Base-by-base conservation (phyloP, 2,113 vertebrate species). In the Triplophysa rosa region DNA sequence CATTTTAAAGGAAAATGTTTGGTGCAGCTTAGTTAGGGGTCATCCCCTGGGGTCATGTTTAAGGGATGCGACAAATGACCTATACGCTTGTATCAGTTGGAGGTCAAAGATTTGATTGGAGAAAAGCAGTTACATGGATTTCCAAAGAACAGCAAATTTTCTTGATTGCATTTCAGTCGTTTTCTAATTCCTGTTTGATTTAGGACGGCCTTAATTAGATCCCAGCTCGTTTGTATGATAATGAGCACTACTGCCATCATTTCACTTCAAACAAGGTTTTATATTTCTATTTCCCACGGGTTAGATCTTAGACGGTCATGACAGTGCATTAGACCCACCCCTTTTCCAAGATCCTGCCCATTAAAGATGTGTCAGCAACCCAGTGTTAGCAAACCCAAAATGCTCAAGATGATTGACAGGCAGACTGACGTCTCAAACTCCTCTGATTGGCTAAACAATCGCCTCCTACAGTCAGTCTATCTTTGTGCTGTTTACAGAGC, bases 141-240 rank as follows among this genome's bases (percentile, higher is more conserved):
- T 52, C 66, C 13, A 67, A 0, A 4, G 10, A 70, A 16, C 26
- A 37, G 6, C 52, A 59, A 72, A 59, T 42, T 23, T 59, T 4
- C 69, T 16, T 59, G 29, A 58, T 72, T 72, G 69, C 29, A 59
- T 40, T 72, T 11, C 9, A 68, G 54, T 78, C 13, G 23, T 78
- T 78, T 67, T 40, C 63, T 67, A 42, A 67, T 67, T 45, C 33
- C 37, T 78, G 56, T 68, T 45, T 58, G 56, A 78, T 67, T 78
- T 78, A 29, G 65, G 17, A 59, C 37, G 33, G 23, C 4, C 40
- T 61, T 61, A 78, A 78, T 78, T 78, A 59, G 54, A 61, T 69
- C 42, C 58, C 26, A 61, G 37, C 52, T 68, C 66, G 0, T 78
- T 78, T 69, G 66, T 68, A 69, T 78, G 77, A 68, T 78, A 78